Evolutionary conservation across 2,797 vertebrate genomes (phyloP), one percentile per base, ranked within the genome.

Genomic region (Erpetoichthys calabaricus): DNA sequence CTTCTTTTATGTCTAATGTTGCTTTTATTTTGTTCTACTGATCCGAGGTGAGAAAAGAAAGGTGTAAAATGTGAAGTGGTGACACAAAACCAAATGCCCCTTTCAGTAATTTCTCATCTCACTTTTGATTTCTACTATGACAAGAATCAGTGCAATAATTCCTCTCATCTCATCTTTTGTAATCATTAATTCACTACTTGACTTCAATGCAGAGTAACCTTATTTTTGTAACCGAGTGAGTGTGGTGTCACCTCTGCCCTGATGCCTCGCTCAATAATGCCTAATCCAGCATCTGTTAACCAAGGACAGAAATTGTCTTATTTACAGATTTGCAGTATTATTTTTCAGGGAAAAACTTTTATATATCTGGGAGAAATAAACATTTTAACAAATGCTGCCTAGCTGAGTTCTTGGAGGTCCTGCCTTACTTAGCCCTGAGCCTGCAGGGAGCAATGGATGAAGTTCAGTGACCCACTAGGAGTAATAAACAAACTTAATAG

Each of bases 121-220:
- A 25, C 25, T 25, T 25, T 25, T 25, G 25, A 25, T 25, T 25
- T 25, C 25, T 25, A 25, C 25, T 25, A 25, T 25, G 25, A 25
- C 25, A 25, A 25, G 25, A 25, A 61, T 73, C 72, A 76, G 84
- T 85, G 77, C 79, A 83, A 84, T 82, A 85, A 84, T 62, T 52
- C 67, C 71, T 61, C 73, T 74, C 71, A 75, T 77, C 77, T 78
- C 70, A 71, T 61, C 25, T 76, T 58, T 75, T 77, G 60, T 80
- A 80, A 78, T 65, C 61, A 68, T 73, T 69, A 70, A 75, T 75
- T 57, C 63, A 73, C 69, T 71, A 68, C 63, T 67, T 67, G 59
- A 75, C 65, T 58, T 69, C 68, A 75, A 76, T 68, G 75, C 66
- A 55, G 74, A 71, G 80, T 80, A 74, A 76, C 73, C 64, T 72